Conservation (phyloP, 2,888 invertebrate species). For the Watsonalla binaria region DNA sequence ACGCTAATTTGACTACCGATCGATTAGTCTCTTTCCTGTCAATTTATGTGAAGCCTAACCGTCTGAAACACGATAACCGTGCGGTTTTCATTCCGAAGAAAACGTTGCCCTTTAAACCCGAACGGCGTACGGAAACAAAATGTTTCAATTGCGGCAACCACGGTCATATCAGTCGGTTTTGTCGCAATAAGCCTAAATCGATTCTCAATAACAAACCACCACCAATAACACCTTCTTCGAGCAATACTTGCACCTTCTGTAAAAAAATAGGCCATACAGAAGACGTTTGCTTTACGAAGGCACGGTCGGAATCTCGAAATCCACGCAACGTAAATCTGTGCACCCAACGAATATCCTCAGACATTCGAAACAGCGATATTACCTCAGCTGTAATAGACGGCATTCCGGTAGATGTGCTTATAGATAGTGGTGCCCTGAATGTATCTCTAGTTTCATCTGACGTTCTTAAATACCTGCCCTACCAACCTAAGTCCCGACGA, state of each 20-base stretch:
- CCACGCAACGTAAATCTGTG: constrained; percentile 15
- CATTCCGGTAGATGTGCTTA: constrained; percentile 18
- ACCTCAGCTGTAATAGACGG: constrained; percentile 15
- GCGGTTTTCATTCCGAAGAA: not conserved
- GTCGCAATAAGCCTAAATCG: no score
- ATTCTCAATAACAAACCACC: no score
- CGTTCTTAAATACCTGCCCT: constrained; percentile 11
- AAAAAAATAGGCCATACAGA: constrained; percentile 18
- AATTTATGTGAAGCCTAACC: constrained; percentile 15
- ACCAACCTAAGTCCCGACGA: constrained; percentile 3
- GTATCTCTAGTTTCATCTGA: constrained; percentile 16
- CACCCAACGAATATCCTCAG: not conserved
- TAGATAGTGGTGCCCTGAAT: constrained; percentile 15
- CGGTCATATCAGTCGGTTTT: no score
- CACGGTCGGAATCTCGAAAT: constrained; percentile 1
- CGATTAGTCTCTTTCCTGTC: constrained; percentile 20
- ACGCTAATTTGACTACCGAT: constrained; percentile 14
- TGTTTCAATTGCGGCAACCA: no score
- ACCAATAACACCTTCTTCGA: no score
- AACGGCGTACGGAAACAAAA: no score
- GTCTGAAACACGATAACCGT: not conserved
- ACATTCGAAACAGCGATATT: constrained; percentile 6
- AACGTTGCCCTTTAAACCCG: not conserved
- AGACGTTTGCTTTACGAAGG: not conserved
- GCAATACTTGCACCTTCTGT: constrained; percentile 10